phyloP scores from a whole-genome alignment of 2,888 invertebrate species.

The Erebia aethiops region DNA sequence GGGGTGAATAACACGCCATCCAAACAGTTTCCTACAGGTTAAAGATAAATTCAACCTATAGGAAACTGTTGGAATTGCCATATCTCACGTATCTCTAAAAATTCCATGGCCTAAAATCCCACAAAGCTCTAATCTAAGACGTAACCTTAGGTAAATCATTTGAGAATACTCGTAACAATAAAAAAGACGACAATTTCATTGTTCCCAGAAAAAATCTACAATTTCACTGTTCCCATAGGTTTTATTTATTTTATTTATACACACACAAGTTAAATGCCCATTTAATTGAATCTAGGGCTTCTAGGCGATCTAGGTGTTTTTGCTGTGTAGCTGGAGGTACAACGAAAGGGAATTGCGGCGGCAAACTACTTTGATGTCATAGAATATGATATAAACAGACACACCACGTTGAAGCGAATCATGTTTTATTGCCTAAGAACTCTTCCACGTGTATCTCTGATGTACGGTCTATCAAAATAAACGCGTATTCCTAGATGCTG shows the following conservation, averaged over 20 bases:
- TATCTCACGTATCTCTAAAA: too few species aligned
- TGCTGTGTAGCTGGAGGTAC: constrained; percentile 46
- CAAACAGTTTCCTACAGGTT: too few species aligned
- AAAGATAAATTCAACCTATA: too few species aligned
- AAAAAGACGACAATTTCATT: background rate
- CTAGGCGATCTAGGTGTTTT: constrained; percentile 51
- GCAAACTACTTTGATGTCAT: constrained; percentile 53
- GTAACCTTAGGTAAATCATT: too few species aligned
- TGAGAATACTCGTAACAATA: too few species aligned
- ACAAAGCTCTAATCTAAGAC: too few species aligned
- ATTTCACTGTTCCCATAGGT: constrained; percentile 7
- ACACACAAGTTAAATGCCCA: constrained; percentile 28
- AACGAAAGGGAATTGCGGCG: constrained; percentile 57
- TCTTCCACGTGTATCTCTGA: too few species aligned
- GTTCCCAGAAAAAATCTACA: background rate
- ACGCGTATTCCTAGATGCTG: too few species aligned
- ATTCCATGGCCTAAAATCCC: too few species aligned
- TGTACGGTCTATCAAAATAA: too few species aligned
- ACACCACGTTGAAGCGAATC: background rate
- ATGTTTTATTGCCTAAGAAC: background rate
- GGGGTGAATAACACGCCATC: too few species aligned
- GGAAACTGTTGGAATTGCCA: too few species aligned
- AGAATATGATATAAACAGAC: constrained; percentile 38
- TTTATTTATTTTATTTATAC: constrained; percentile 11
- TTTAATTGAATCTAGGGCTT: constrained; percentile 46